Base-by-base conservation (phyloP, 2,797 vertebrate genomes). In the Sardinella longiceps region DNA sequence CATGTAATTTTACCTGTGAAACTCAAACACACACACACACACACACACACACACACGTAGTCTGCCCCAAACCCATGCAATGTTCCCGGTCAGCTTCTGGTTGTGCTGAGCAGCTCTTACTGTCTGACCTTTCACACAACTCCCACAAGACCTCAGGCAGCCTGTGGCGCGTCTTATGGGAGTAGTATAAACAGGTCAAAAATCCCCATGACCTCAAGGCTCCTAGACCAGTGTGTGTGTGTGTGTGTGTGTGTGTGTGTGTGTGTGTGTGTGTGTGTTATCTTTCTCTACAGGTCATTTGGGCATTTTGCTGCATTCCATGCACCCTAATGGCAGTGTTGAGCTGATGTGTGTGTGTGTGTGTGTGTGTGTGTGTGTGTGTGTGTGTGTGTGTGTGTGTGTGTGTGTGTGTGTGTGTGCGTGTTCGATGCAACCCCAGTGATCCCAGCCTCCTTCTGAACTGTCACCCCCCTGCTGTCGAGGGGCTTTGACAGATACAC, bases 381-480 rank as follows among this genome's bases (percentile, higher is more conserved):
- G 63, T 74, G n/a, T 33, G 60, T 20, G 15, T 23, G 28, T n/a
- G 28, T 28, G 60, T 25, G 63, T 37, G 23, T 25, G 28, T 70
- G 63, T 70, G 1, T 66, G 30, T 70, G 28, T 70, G 63, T 63
- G n/a, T 60, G 56, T 58, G 23, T n/a, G 5, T 33, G 98, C 97
- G 60, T 25, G 28, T 66, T 66, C 28, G 10, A 66, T 30, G 28
- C 60, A 66, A 66, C 25, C 60, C 11, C 30, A 28, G 25, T 66
- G 60, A 28, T 63, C 60, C 25, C 60, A 63, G 25, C 25, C 60
- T 66, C 28, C 12, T 30, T 66, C 56, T 60, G 7, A 25, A 60
- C n/a, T 2, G 20, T 56, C 18, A 20, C 53, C 53, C 46, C 46
- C 18, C 50, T 18, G 50, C 50, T 11, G 9, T 12, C 48, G 9